phyloP scores from a whole-genome alignment of 2,888 invertebrate genomes.

The Agapostemon virescens region DNA sequence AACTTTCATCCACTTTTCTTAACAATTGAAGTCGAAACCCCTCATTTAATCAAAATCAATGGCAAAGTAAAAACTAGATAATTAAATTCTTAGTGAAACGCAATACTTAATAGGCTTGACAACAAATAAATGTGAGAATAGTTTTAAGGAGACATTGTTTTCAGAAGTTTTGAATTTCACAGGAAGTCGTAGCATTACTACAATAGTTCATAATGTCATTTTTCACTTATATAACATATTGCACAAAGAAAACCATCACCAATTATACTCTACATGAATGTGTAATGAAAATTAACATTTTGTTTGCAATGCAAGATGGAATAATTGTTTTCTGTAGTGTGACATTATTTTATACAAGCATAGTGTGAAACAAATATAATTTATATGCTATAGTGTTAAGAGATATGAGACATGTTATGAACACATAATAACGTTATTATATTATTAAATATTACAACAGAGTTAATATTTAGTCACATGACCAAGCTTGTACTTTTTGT shows the following conservation, averaged over 20 bases:
- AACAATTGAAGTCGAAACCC: constrained; percentile 1
- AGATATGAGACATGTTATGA: constrained; percentile 7
- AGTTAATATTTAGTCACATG: constrained; percentile 37
- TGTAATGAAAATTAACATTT: constrained; percentile 1
- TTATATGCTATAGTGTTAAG: neutral
- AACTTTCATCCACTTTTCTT: constrained; percentile 28
- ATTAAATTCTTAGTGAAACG: constrained; percentile 17
- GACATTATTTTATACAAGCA: constrained; percentile 6
- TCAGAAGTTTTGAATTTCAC: constrained; percentile 53
- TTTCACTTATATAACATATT: constrained; percentile 28
- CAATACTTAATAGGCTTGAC: neutral
- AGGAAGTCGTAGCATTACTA: constrained; percentile 40
- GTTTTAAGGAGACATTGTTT: constrained; percentile 31
- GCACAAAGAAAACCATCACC: constrained; percentile 44
- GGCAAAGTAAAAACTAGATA: constrained; percentile 7
- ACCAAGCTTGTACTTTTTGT: constrained; percentile 31
- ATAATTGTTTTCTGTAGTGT: neutral
- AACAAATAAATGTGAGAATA: constrained; percentile 35
- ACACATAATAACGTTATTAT: constrained; percentile 16
- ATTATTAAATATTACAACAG: constrained; percentile 23
- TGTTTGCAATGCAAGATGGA: neutral
- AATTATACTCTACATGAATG: neutral
- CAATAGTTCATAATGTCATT: neutral
- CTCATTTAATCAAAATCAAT: neutral
- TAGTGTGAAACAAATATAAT: neutral